Evolutionary conservation across 2,888 invertebrate genomes (phyloP).

Genomic region (Mongoloraphidia duomilia): DNA sequence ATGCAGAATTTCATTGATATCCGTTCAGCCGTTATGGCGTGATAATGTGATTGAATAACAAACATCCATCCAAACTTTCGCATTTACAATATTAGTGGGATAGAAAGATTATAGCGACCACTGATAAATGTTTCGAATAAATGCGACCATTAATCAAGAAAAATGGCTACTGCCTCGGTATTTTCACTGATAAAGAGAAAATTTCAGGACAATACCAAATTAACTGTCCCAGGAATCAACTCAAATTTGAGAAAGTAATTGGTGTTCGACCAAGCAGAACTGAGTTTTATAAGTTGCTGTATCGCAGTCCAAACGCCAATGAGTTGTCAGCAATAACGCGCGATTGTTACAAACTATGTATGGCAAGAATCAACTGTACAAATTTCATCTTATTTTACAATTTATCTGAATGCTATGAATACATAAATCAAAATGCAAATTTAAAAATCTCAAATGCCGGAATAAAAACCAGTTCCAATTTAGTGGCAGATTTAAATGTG

Average conservation of each 20-base stretch:
- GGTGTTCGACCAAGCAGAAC: conserved; percentile 22
- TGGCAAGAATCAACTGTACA: conserved; percentile 21
- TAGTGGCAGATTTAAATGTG: conserved; percentile 36
- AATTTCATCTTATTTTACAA: conserved; percentile 28
- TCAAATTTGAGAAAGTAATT: conserved; percentile 28
- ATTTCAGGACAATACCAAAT: conserved; percentile 18
- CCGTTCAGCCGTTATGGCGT: too few relatives aligned
- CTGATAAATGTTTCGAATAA: too few relatives aligned
- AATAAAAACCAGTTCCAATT: conserved; percentile 20
- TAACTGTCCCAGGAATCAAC: conserved; percentile 22
- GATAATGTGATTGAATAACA: too few relatives aligned
- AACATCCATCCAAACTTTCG: too few relatives aligned
- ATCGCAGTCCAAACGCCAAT: conserved; percentile 13
- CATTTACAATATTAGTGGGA: too few relatives aligned
- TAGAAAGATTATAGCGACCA: too few relatives aligned
- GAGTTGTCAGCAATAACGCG: conserved; percentile 21
- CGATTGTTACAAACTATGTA: conserved; percentile 26
- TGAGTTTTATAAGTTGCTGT: conserved; percentile 18
- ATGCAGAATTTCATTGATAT: too few relatives aligned
- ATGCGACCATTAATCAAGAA: too few relatives aligned
- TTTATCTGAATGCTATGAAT: conserved; percentile 25
- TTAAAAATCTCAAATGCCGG: conserved; percentile 6
- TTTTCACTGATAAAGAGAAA: too few relatives aligned
- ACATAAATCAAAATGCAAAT: conserved; percentile 15
- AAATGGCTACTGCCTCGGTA: too few relatives aligned